Conservation (phyloP, 2,888 invertebrate genomes). For the Orthosia gracilis region DNA sequence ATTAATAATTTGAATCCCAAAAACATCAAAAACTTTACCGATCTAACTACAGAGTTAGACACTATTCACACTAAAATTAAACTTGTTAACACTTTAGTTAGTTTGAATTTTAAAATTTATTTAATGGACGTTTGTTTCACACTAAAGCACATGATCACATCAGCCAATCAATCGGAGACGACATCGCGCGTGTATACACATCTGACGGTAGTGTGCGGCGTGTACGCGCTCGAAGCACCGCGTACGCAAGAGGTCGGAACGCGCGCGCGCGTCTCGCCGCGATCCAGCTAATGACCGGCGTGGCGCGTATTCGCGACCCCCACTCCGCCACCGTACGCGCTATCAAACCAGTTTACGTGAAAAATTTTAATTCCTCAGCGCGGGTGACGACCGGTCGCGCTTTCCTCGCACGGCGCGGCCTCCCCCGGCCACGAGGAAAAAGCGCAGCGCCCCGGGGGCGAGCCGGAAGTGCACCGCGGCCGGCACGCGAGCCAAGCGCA, state of each 20-base stretch:
- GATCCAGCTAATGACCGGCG: slow-evolving; percentile 89
- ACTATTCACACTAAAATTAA: slow-evolving; percentile 33
- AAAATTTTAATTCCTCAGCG: slow-evolving; percentile 88
- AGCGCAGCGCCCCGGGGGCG: slow-evolving; percentile 87
- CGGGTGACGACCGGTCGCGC: slow-evolving; percentile 89
- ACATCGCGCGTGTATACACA: slow-evolving; percentile 63
- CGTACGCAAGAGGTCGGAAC: slow-evolving; percentile 74
- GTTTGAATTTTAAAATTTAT: slow-evolving; percentile 52
- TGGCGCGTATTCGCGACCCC: slow-evolving; percentile 89
- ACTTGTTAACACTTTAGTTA: slow-evolving; percentile 42
- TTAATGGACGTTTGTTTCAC: slow-evolving; percentile 67
- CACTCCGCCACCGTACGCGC: slow-evolving; percentile 87
- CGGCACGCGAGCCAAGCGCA: slow-evolving; percentile 89
- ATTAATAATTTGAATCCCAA: slow-evolving; percentile 44
- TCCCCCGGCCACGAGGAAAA: slow-evolving; percentile 85
- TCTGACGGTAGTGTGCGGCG: slow-evolving; percentile 53
- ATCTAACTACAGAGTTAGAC: slow-evolving; percentile 29
- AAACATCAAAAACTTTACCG: slow-evolving; percentile 42
- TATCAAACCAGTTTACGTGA: slow-evolving; percentile 91
- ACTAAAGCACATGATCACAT: slow-evolving; percentile 75
- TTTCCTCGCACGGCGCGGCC: slow-evolving; percentile 82
- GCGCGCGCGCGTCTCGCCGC: slow-evolving; percentile 87
- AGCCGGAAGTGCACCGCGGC: slow-evolving; percentile 88
- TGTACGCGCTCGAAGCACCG: slow-evolving; percentile 69
- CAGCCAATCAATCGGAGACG: slow-evolving; percentile 72